These are phyloP conservation scores for Tuberolachnus salignus DNA, from an alignment of 2,888 invertebrate genomes.

Conservation along the genomic window DNA sequence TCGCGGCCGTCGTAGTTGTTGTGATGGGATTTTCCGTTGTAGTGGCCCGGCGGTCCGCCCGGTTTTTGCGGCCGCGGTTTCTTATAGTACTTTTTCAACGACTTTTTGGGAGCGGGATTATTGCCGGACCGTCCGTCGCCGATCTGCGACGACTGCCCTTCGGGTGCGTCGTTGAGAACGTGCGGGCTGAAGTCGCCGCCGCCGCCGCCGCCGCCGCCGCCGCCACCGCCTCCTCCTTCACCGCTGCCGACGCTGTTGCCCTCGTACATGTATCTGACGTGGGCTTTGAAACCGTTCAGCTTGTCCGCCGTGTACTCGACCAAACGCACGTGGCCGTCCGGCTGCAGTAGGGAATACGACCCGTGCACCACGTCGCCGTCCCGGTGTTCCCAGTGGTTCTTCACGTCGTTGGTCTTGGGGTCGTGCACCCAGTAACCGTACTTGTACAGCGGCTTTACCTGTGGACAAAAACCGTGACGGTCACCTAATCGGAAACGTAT, in stretches of 20 bases:
- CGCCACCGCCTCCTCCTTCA: background rate
- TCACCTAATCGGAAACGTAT: no score
- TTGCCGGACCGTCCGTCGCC: constrained; percentile 46
- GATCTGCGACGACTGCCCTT: background rate
- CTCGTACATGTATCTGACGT: constrained; percentile 60
- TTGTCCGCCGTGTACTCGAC: constrained; percentile 61
- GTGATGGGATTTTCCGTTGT: background rate
- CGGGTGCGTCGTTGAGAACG: constrained; percentile 58
- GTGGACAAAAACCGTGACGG: no score
- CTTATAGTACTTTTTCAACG: constrained; percentile 29
- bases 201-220: constrained; percentile 57
- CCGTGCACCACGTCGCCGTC: constrained; percentile 64
- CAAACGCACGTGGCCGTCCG: constrained; percentile 59
- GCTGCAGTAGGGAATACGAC: constrained; percentile 62
- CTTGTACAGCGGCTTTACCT: constrained; percentile 64
- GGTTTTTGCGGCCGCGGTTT: constrained; percentile 15
- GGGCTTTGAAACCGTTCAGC: constrained; percentile 60
- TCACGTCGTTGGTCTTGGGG: constrained; percentile 65
- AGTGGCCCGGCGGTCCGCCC: constrained; percentile 1
- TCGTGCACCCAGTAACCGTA: constrained; percentile 65
- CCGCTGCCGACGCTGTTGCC: constrained; percentile 57
- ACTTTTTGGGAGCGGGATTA: background rate
- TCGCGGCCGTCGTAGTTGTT: background rate
- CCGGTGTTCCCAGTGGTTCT: constrained; percentile 64
- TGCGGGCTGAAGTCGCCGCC: constrained; percentile 58